Evolutionary conservation across 2,888 invertebrate species (phyloP).

Genomic region (Leptura quadrifasciata): DNA sequence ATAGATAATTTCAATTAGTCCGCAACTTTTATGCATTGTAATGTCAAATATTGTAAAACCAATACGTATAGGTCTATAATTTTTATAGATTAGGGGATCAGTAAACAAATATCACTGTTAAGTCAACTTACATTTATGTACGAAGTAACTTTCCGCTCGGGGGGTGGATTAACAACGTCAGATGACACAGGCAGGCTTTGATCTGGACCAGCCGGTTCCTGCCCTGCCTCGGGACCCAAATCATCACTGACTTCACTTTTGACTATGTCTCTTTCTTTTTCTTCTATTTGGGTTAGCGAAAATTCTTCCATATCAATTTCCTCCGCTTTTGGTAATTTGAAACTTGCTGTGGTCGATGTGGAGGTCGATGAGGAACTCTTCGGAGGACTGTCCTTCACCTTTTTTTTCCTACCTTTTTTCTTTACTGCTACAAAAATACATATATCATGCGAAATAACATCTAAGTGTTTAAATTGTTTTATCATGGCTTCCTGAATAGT

Average conservation of each 20-base stretch:
- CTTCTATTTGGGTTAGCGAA: not conserved
- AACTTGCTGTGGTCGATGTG: slow-evolving; percentile 57
- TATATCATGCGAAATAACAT: not conserved
- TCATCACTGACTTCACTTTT: slow-evolving; percentile 65
- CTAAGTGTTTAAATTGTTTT: too few species aligned
- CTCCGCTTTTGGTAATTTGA: slow-evolving; percentile 53
- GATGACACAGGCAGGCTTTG: slow-evolving; percentile 73
- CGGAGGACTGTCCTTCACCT: slow-evolving; percentile 67
- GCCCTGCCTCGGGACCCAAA: slow-evolving; percentile 75
- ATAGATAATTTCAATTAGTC: too few species aligned
- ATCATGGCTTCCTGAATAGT: too few species aligned
- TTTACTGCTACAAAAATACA: slow-evolving; percentile 60
- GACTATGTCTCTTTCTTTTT: slow-evolving; percentile 16
- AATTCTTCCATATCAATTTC: slow-evolving; percentile 26
- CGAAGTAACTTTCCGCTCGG: slow-evolving; percentile 79
- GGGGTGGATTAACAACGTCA: slow-evolving; percentile 74
- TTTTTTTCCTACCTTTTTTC: slow-evolving; percentile 71
- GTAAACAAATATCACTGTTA: not conserved
- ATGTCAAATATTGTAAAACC: too few species aligned
- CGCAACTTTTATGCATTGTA: too few species aligned
- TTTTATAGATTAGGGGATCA: too few species aligned
- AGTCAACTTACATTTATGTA: slow-evolving; percentile 77
- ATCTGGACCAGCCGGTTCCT: slow-evolving; percentile 77
- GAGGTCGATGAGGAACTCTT: slow-evolving; percentile 63
- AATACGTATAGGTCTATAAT: too few species aligned